Conservation (phyloP, 2,797 vertebrate genomes). For the Spatula versicolor region DNA sequence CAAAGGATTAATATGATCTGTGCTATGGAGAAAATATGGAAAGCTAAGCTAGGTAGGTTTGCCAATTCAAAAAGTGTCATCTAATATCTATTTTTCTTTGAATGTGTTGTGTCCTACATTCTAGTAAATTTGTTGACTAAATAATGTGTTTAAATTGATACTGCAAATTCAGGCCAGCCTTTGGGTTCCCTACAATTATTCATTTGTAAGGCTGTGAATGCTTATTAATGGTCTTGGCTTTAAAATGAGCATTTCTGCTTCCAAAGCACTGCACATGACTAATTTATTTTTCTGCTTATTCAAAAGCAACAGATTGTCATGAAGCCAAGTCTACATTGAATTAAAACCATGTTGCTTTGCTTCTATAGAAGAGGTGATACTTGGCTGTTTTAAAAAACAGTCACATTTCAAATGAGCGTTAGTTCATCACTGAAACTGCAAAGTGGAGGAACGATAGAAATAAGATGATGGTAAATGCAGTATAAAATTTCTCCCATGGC, state of each 20-base stretch:
- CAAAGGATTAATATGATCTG: not conserved
- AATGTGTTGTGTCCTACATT: not conserved
- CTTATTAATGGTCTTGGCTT: slow-evolving; percentile 32
- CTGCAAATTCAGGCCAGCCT: not conserved
- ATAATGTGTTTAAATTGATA: not conserved
- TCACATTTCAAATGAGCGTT: not conserved
- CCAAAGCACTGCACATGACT: slow-evolving; percentile 1
- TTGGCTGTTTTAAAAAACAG: not conserved
- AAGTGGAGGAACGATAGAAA: not conserved
- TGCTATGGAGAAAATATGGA: not conserved
- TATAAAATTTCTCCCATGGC: not conserved
- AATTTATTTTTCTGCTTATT: slow-evolving; percentile 42
- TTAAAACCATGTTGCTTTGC: not conserved
- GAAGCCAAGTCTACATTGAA: slow-evolving; percentile 5
- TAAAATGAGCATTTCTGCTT: not conserved
- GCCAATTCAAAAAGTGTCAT: not conserved
- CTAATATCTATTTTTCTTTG: not conserved
- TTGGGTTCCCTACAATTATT: not conserved
- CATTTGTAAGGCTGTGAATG: not conserved
- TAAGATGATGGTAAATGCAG: not conserved
- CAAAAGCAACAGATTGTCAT: slow-evolving; percentile 28
- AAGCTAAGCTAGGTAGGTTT: not conserved
- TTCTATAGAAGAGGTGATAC: not conserved
- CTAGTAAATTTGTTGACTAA: not conserved
- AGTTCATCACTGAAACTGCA: not conserved